Evolutionary conservation across 2,888 invertebrate genomes (phyloP), one percentile per base, ranked within the genome.

Genomic region (Synergus umbraculus): DNA sequence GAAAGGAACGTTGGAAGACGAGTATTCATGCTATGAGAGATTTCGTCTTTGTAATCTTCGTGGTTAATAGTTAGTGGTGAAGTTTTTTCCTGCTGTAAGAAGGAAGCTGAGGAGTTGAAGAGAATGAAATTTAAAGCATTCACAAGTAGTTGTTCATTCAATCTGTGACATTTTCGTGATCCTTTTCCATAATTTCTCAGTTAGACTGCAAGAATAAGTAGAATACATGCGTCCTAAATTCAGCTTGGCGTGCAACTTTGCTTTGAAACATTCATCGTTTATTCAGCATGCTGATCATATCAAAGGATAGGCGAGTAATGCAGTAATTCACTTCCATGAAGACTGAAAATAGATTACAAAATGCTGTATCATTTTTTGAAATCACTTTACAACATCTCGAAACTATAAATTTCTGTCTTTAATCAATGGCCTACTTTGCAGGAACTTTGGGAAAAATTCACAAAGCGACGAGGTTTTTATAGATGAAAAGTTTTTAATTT

Each of bases 241-340:
- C 43, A 67, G 44, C 18, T 18, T 66, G n/a, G 66, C 66, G 18
- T 66, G 66, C 66, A 66, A 66, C 13, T 9, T 67, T 18, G 8
- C 13, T 69, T 69, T 69, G 8, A 69, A 69, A 69, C 49, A 69
- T 69, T 69, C 49, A 69, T 69, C 49, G 18, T 69, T 69, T 69
- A 46, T 22, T 69, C 67, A 46, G 44, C 7, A 18, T 18, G 18
- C 46, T 46, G 67, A 67, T 67, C 44, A 44, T 22, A 67, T 46
- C 22, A 18, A 13, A 3, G 8, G 46, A 67, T 46, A 67, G n/a
- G 44, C 1, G 46, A 67, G 22, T 37, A 37, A 12, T 46, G 22
- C 44, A 44, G 22, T 13, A 12, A 46, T 46, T 46, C 46, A 46
- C 8, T 46, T 13, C 13, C 46, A 46, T 13, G 4, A 46, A 46